A percentile compares a stretch with the other conserved stretches of the same genome.
These are phyloP conservation scores for Leucozona laternaria DNA, from an alignment of 2,888 invertebrate genomes.

Conservation along the genomic window DNA sequence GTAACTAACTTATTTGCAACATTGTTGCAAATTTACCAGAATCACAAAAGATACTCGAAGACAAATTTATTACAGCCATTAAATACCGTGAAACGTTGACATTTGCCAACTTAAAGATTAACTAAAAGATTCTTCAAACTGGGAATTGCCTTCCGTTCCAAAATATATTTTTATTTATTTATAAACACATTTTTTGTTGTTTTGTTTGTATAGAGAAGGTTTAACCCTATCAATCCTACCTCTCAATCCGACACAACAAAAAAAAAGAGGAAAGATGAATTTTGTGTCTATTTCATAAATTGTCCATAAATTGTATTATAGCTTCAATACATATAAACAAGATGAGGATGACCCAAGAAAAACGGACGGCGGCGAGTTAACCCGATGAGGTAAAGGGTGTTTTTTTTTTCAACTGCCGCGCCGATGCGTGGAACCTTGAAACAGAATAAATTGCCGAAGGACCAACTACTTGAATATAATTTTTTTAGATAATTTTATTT, in stretches of 20 bases:
- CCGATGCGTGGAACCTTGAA: no score
- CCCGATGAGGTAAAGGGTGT: background rate
- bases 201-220: background rate
- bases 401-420: no score
- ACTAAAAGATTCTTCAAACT: background rate
- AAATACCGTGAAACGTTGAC: conserved; percentile 34
- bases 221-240: background rate
- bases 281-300: conserved; percentile 44
- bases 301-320: conserved; percentile 56
- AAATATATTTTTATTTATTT: background rate
- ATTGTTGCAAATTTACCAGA: conserved; percentile 1
- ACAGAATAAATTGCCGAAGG: no score
- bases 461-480: no score
- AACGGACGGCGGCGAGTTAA: background rate
- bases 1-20: conserved; percentile 1
- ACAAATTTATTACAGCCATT: conserved; percentile 40
- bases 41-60: background rate
- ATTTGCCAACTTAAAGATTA: conserved; percentile 19
- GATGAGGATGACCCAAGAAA: background rate
- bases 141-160: background rate
- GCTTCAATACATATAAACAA: conserved; percentile 16
- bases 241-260: background rate
- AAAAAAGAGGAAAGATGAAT: conserved; percentile 31
- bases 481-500: no score
- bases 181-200: background rate